A percentile compares a stretch with the other conserved stretches of the same genome.
Conservation (phyloP, 1,140 invertebrate genomes). For the Pristionchus pacificus region DNA sequence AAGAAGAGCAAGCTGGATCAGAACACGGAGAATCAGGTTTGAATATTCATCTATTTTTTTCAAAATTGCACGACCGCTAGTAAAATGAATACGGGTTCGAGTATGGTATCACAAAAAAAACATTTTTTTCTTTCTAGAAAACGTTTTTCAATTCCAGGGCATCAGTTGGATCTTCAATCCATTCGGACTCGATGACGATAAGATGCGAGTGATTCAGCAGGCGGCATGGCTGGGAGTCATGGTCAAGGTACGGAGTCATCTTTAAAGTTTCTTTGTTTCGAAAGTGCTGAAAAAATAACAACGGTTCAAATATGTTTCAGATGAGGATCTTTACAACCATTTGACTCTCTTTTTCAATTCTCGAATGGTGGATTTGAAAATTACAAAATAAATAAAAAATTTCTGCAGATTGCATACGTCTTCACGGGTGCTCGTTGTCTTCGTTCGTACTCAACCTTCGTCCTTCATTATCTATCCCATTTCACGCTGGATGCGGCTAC, state of each 20-base stretch:
- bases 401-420: slow-evolving; percentile 36
- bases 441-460: slow-evolving; percentile 36
- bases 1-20: slow-evolving; percentile 8
- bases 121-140: slow-evolving; percentile 1
- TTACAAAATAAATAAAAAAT: too few relatives aligned
- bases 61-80: not conserved
- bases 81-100: not conserved
- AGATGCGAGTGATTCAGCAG: slow-evolving; percentile 35
- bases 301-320: too few relatives aligned
- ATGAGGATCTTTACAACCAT: too few relatives aligned
- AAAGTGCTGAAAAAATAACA: too few relatives aligned
- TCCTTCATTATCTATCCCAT: slow-evolving; percentile 28
- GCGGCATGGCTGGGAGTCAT: slow-evolving; percentile 41
- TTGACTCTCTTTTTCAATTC: too few relatives aligned
- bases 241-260: slow-evolving; percentile 33
- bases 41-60: too few relatives aligned
- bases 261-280: too few relatives aligned
- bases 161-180: slow-evolving; percentile 37
- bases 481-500: slow-evolving; percentile 32
- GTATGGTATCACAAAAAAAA: not conserved
- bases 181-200: slow-evolving; percentile 34
- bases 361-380: too few relatives aligned
- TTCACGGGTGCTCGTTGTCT: slow-evolving; percentile 40
- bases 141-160: slow-evolving; percentile 4
- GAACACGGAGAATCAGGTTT: not conserved